Evolutionary conservation across 92 coral and sea anemone genomes (phyloP).

Genomic region (Micromussa lordhowensis): DNA sequence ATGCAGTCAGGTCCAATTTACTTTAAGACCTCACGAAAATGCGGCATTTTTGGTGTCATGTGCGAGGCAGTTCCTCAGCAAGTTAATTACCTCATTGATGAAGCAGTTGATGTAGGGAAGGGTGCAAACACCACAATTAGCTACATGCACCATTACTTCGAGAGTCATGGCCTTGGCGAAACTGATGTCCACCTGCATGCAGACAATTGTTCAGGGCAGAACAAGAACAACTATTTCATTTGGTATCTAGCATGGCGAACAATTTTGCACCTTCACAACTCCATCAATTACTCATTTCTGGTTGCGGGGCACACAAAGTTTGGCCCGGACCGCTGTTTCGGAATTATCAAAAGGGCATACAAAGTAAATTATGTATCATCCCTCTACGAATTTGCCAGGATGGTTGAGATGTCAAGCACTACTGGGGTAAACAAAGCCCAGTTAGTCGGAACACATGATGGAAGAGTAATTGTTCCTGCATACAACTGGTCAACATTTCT

Average conservation of each 20-base stretch:
- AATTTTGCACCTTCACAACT: constrained; percentile 14
- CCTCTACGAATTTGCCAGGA: constrained; percentile 34
- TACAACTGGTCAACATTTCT: constrained; percentile 15
- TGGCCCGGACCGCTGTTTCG: constrained; percentile 60
- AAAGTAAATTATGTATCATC: constrained; percentile 43
- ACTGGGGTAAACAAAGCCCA: constrained; percentile 54
- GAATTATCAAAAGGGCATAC: constrained; percentile 49
- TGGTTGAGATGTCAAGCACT: constrained; percentile 58
- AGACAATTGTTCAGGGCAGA: constrained; percentile 38
- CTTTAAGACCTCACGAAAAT: too few relatives aligned
- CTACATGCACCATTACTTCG: constrained; percentile 42
- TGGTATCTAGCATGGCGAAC: constrained; percentile 59
- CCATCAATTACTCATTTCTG: constrained; percentile 45
- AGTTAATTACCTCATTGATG: too few relatives aligned
- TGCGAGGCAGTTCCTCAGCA: too few relatives aligned
- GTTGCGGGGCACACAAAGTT: constrained; percentile 56
- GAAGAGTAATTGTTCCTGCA: constrained; percentile 50
- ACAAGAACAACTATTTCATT: constrained; percentile 51
- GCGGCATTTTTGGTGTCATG: too few relatives aligned
- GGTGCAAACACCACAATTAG: constrained; percentile 62
- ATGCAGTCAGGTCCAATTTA: too few relatives aligned
- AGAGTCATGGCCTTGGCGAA: constrained; percentile 67
- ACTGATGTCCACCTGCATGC: constrained; percentile 49
- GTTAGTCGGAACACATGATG: constrained; percentile 60
- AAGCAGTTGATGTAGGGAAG: constrained; percentile 52